These are phyloP conservation scores for Rutilus rutilus DNA, from an alignment of 2,113 vertebrate species.

Conservation along the genomic window DNA sequence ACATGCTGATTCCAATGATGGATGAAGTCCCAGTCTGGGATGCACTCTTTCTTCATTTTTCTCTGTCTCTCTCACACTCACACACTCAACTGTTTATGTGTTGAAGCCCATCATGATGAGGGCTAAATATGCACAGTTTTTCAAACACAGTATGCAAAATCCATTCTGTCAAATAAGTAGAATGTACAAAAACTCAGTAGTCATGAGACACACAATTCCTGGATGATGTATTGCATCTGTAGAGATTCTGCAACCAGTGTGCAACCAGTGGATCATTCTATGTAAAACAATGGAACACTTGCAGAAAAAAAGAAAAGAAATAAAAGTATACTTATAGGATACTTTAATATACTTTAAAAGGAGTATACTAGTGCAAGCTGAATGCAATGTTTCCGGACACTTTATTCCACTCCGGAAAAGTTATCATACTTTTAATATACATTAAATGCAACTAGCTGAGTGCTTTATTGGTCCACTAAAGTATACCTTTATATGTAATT, in stretches of 20 bases:
- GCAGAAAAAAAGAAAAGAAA: too few species aligned
- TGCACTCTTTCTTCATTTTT: constrained; percentile 63
- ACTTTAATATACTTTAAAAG: neutral
- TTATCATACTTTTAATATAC: neutral
- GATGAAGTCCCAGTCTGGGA: constrained; percentile 82
- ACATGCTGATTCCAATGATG: constrained; percentile 83
- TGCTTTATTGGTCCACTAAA: neutral
- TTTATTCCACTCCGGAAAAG: too few species aligned
- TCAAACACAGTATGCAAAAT: neutral
- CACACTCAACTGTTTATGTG: constrained; percentile 31
- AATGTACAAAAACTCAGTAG: neutral
- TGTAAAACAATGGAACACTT: neutral
- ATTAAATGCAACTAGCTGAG: neutral
- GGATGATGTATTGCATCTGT: neutral
- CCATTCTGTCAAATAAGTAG: neutral
- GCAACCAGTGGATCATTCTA: neutral
- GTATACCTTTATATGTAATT: neutral
- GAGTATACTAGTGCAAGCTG: neutral
- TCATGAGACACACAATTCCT: neutral
- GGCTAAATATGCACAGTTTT: neutral
- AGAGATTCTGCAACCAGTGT: neutral
- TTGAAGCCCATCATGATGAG: neutral
- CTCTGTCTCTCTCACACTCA: constrained; percentile 19
- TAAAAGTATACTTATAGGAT: neutral
- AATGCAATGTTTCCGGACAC: neutral